A percentile compares a stretch with the other conserved stretches of the same genome.
phyloP scores from a whole-genome alignment of 2,797 vertebrate species.

The Myotis vivesi region DNA sequence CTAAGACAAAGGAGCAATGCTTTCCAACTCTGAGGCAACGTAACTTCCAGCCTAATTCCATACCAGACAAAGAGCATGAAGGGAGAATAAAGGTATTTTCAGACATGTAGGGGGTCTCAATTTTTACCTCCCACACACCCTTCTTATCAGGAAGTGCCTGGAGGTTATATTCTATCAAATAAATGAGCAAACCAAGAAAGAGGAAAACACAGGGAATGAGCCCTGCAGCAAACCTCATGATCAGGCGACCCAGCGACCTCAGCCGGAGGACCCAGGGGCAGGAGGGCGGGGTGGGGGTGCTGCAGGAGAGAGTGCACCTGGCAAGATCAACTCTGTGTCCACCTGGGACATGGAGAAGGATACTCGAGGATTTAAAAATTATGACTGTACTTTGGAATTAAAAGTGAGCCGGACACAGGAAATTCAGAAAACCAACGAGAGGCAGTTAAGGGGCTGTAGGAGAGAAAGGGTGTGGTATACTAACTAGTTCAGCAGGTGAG shows the following conservation, averaged over 20 bases:
- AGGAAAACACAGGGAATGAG: neutral
- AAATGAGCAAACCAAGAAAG: neutral
- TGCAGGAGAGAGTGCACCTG: neutral
- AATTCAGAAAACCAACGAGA: neutral
- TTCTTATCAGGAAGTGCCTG: neutral
- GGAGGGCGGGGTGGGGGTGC: neutral
- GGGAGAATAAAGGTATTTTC: constrained; percentile 20
- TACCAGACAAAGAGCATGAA: neutral
- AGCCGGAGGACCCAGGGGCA: accelerated
- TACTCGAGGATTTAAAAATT: neutral
- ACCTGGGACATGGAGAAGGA: neutral
- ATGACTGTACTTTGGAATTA: neutral
- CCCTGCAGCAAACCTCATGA: neutral
- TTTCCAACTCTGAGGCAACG: constrained; percentile 26
- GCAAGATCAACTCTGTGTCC: neutral
- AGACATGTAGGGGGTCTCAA: neutral
- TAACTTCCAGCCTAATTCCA: neutral
- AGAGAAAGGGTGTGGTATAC: accelerated
- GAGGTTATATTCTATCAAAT: neutral
- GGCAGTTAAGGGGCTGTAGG: neutral
- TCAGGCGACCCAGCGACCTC: accelerated
- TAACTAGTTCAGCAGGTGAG: neutral
- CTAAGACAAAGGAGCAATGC: neutral
- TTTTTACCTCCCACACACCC: constrained; percentile 4
- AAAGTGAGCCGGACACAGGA: neutral